Evolutionary conservation across 2,888 invertebrate species (phyloP).

Genomic region (Diarsia rubi): DNA sequence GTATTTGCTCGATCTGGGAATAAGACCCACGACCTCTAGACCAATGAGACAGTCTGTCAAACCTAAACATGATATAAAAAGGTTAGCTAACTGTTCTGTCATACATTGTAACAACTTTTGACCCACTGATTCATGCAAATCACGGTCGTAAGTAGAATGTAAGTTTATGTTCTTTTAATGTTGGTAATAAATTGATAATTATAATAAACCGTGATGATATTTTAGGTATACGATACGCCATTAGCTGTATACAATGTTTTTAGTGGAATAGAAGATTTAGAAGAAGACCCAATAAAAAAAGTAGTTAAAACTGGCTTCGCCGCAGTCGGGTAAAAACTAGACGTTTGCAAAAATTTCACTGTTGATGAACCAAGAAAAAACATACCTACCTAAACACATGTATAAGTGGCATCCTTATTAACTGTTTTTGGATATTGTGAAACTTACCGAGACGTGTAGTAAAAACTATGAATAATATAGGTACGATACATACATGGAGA

Average conservation of each 20-base stretch:
- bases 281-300: conserved; percentile 8
- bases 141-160: conserved; percentile 13
- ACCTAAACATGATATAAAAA: neutral
- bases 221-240: neutral
- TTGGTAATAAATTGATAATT: neutral
- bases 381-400: neutral
- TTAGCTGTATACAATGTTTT: neutral
- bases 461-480: conserved; percentile 34
- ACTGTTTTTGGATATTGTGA: neutral
- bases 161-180: conserved; percentile 10
- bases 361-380: neutral
- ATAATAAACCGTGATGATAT: conserved; percentile 6
- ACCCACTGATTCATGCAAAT: conserved; percentile 32
- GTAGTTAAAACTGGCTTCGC: no score
- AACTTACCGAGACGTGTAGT: neutral
- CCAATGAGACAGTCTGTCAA: no score
- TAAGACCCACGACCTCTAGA: no score
- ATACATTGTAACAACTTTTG: conserved; percentile 24
- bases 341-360: neutral
- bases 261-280: neutral
- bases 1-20: no score
- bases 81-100: conserved; percentile 1
- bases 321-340: no score
- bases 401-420: conserved; percentile 1
- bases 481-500: neutral